Evolutionary conservation across 2,888 invertebrate species (phyloP).

Genomic region (Cylloceria caligata): DNA sequence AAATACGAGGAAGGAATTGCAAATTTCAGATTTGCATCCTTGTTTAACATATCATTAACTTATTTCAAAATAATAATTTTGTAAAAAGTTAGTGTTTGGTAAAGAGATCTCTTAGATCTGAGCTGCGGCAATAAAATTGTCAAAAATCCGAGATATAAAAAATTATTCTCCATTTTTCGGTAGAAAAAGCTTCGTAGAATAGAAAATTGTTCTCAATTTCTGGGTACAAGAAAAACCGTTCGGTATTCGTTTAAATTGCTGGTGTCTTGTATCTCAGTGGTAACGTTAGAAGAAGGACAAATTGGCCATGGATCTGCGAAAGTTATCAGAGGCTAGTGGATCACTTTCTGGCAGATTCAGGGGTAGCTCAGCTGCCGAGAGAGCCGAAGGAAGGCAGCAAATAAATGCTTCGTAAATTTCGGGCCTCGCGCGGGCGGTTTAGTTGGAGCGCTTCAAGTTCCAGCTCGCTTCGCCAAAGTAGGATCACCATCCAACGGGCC

Average conservation of each 20-base stretch:
- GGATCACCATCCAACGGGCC: slow-evolving; percentile 12
- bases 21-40: no score
- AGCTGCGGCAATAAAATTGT: no score
- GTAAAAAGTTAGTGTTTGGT: no score
- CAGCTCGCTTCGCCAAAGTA: neutral
- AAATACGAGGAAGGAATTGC: no score
- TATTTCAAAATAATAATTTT: no score
- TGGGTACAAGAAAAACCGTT: neutral
- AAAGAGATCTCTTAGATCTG: no score
- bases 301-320: neutral
- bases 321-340: neutral
- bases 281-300: neutral
- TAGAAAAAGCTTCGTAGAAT: no score
- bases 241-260: neutral
- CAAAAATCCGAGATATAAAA: no score
- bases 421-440: slow-evolving; percentile 46
- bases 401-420: slow-evolving; percentile 78
- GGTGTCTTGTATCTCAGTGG: neutral
- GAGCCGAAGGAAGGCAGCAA: slow-evolving; percentile 63
- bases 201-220: no score
- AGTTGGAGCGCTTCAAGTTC: slow-evolving; percentile 4
- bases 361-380: slow-evolving; percentile 57
- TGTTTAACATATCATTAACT: no score
- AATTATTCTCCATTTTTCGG: no score
- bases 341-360: neutral